Base-by-base conservation (phyloP, 2,113 vertebrate species). In the Sylvietta virens region DNA sequence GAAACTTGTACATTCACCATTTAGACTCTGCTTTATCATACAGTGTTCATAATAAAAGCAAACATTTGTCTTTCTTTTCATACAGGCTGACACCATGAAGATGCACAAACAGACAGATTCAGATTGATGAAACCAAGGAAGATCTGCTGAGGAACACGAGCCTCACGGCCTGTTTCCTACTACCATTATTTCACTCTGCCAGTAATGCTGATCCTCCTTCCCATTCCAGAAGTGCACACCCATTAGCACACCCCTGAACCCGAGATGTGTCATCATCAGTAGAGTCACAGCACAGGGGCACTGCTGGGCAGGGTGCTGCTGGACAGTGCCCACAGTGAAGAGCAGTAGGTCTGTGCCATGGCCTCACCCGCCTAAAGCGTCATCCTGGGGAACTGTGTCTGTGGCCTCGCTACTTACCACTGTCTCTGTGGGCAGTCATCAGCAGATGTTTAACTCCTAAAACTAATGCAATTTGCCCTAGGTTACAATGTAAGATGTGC, bases 231-330 rank as follows among this genome's bases (percentile, higher is more conserved):
- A 57, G 42, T 1, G 31, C 37, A 10, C 0, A 1, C 3, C 40
- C 14, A 21, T 50, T 15, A 69, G 16, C 45, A 51, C 19, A 71
- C 1, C 7, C 6, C 9, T 15, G 6, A 80, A 10, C 1, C 23
- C 64, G 13, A 39, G 40, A 17, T 13, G 19, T 1, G 23, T 2
- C 37, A 45, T 3, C 20, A 30, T 4, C 31, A 19, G n/a, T 0
- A 20, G 6, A 35, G 27, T 5, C 35, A 20, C 0, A 1, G 66
- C 35, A 39, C 23, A 10, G 10, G 22, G 0, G 2, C 1, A 3
- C 40, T 53, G 70, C 39, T 3, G 7, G 44, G 15, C 57, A 66
- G 31, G 39, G 53, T 8, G 3, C 10, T 10, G n/a, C 73, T 33
- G 8, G n/a, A 17, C 26, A 17, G 13, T 4, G 16, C 23, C 51